Percentiles rank a stretch among this genome's conserved stretches.
Conservation (phyloP, 2,888 invertebrate species). For the Andrena minutula region DNA sequence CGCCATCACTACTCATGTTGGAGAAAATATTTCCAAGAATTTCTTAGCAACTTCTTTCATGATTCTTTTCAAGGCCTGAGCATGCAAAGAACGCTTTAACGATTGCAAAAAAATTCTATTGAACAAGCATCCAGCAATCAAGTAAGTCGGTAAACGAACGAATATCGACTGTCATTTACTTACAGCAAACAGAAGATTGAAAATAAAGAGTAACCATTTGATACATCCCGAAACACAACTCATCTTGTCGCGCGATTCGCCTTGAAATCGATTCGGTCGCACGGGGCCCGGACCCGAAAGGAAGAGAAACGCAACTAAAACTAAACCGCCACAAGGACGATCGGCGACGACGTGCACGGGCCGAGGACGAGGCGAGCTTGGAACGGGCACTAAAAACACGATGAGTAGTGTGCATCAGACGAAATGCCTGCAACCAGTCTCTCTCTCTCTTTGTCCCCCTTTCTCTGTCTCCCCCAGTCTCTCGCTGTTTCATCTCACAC, state of each 20-base stretch:
- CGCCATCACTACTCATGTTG: not conserved
- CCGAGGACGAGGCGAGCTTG: constrained; percentile 15
- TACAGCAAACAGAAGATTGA: constrained; percentile 91
- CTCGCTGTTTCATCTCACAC: not conserved
- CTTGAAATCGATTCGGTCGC: not conserved
- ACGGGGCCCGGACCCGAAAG: not conserved
- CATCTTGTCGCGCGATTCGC: constrained; percentile 82
- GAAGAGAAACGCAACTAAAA: not conserved
- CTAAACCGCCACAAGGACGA: constrained; percentile 13
- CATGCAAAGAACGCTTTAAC: not conserved
- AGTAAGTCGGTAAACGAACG: too few relatives aligned
- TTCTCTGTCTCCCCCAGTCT: too few relatives aligned
- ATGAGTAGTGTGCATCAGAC: not conserved
- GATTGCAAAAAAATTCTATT: too few relatives aligned
- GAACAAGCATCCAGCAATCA: not conserved
- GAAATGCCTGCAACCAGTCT: constrained; percentile 11
- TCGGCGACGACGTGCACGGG: not conserved
- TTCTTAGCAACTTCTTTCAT: not conserved
- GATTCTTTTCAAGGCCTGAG: not conserved
- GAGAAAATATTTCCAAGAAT: not conserved
- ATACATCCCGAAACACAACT: constrained; percentile 90
- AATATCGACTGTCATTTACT: constrained; percentile 84
- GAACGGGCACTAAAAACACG: constrained; percentile 15
- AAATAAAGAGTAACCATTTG: constrained; percentile 92
- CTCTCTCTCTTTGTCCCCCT: not conserved